phyloP scores from a whole-genome alignment of 2,113 vertebrate species.

The Onychorhynchus coronatus region DNA sequence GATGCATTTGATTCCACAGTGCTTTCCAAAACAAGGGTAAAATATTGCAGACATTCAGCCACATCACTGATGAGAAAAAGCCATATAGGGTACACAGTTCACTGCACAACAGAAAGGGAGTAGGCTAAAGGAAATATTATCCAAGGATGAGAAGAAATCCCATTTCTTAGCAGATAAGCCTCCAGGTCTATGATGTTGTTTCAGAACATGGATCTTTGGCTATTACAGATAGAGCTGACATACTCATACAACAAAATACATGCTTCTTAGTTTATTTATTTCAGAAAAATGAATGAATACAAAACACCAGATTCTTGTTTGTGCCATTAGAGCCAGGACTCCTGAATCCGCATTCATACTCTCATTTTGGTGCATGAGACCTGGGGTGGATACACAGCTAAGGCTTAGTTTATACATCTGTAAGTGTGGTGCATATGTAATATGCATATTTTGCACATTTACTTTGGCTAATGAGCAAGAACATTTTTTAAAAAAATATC shows the following conservation, averaged over 20 bases:
- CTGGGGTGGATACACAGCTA: neutral
- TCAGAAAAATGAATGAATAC: neutral
- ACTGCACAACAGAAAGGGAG: neutral
- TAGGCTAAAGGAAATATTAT: neutral
- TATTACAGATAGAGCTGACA: neutral
- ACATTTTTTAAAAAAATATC: neutral
- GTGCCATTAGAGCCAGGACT: neutral
- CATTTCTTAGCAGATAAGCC: constrained; percentile 16
- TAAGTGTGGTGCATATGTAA: neutral
- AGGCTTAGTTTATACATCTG: neutral
- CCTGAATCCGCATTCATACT: neutral
- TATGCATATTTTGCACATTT: neutral
- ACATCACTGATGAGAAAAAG: neutral
- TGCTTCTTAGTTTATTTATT: neutral
- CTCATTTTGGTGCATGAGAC: neutral
- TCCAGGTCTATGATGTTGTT: constrained; percentile 13
- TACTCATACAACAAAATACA: neutral
- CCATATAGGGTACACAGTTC: neutral
- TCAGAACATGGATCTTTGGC: neutral
- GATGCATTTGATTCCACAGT: neutral
- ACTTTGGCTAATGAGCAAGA: neutral
- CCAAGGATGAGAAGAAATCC: constrained; percentile 18
- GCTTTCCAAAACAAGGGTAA: constrained; percentile 9
- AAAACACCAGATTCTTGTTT: neutral
- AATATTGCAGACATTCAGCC: neutral